Percentiles rank a stretch among this genome's conserved stretches.
phyloP scores from a whole-genome alignment of 2,888 invertebrate species.

The Sphecodes monilicornis region DNA sequence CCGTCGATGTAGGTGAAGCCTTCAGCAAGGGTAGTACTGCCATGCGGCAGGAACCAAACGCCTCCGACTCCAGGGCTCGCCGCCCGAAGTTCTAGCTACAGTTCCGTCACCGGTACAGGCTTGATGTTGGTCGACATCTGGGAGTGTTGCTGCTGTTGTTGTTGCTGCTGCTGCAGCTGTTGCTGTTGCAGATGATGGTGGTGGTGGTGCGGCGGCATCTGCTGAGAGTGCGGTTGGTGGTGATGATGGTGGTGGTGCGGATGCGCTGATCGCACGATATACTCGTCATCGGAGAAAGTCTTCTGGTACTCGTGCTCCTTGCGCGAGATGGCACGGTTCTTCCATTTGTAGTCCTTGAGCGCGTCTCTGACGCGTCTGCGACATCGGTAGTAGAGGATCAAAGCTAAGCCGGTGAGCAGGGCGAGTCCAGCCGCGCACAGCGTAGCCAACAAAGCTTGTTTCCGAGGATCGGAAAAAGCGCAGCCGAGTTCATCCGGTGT shows the following conservation, averaged over 20 bases:
- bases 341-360: conserved; percentile 93
- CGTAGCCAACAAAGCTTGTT: conserved; percentile 92
- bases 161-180: conserved; percentile 81
- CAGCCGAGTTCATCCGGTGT: conserved; percentile 93
- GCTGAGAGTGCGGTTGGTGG: conserved; percentile 82
- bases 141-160: conserved; percentile 84
- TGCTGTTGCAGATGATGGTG: conserved; percentile 77
- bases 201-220: conserved; percentile 82
- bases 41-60: conserved; percentile 90
- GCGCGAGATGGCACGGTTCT: conserved; percentile 89
- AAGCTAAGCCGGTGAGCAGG: conserved; percentile 89
- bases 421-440: conserved; percentile 91
- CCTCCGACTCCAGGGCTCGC: conserved; percentile 89
- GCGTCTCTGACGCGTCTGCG: conserved; percentile 92
- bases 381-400: conserved; percentile 91
- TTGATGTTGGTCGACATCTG: conserved; percentile 84
- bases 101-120: conserved; percentile 95
- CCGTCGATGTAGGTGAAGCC: conserved; percentile 92
- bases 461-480: conserved; percentile 91
- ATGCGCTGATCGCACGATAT: conserved; percentile 89
- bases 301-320: conserved; percentile 96
- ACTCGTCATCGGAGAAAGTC: conserved; percentile 95
- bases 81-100: conserved; percentile 98
- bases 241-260: conserved; percentile 85
- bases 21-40: conserved; percentile 88